Base-by-base conservation (phyloP, 2,113 vertebrate species). In the Phrynosoma platyrhinos region DNA sequence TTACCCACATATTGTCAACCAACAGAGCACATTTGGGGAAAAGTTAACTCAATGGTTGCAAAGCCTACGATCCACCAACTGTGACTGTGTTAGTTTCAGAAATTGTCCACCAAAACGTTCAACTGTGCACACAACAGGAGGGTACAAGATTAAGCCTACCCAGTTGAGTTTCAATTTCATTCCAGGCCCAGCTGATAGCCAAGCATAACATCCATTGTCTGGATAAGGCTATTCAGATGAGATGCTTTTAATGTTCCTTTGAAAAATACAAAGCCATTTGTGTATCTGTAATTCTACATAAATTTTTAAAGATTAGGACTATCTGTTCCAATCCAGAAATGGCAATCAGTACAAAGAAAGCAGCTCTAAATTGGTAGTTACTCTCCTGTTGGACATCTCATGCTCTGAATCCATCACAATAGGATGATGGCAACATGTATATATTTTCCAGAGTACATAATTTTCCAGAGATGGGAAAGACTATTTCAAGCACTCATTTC, bases 391-490 rank as follows among this genome's bases (percentile, higher is more conserved):
- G 66, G 58, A 66, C 20, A 30, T 76, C 40, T 40, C 13, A 66
- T 66, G 36, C 62, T 40, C 9, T 52, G 30, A 64, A 84, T 16
- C 36, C 9, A 32, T 13, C 58, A 30, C 77, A 80, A 21, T 5
- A 30, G 27, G 21, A 55, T 53, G 53, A 55, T 18, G 27, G 27
- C 7, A n/a, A 30, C 27, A 36, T 36, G 36, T 36, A 36, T 36
- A 36, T 36, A 36, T 36, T 36, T 36, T 36, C 36, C 36, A 36
- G 36, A 47, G 47, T 4, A n/a, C 32, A n/a, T 8, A 23, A 10
- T 53, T 79, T 66, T 71, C n/a, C n/a, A 66, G 68, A 62, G 42
- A 89, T 88, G 52, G 42, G 47, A 91, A 77, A 58, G 87, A 9
- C 4, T 23, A 86, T 66, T 75, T 21, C 79, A 87, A 16, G 25